Conservation (phyloP, 2,113 vertebrate species). For the Sander lucioperca region DNA sequence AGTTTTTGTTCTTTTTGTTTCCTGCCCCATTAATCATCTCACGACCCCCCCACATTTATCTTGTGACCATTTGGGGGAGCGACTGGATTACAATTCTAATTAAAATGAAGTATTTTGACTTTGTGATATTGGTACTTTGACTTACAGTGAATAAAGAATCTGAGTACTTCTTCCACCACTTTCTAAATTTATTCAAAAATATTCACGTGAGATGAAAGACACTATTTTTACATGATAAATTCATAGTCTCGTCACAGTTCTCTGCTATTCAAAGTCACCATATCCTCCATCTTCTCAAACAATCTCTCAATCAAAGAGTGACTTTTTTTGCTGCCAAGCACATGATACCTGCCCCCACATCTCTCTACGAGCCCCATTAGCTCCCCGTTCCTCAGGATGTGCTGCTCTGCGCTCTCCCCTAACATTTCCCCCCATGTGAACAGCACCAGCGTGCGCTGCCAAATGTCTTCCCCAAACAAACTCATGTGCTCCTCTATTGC, state of each 20-base stretch:
- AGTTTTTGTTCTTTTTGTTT: neutral
- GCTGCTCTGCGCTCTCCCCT: slow-evolving; percentile 77
- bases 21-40: neutral
- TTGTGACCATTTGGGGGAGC: too few species aligned
- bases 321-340: slow-evolving; percentile 63
- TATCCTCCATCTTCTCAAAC: slow-evolving; percentile 72
- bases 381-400: slow-evolving; percentile 77
- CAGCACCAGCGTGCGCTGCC: slow-evolving; percentile 74
- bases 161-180: neutral
- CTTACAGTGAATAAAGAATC: neutral
- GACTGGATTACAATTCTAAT: neutral
- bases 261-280: slow-evolving; percentile 54
- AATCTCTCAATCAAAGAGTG: slow-evolving; percentile 41
- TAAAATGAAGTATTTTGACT: neutral
- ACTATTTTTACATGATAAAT: neutral
- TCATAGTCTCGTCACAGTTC: neutral
- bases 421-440: slow-evolving; percentile 81
- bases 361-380: slow-evolving; percentile 68
- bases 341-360: slow-evolving; percentile 74
- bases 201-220: slow-evolving; percentile 8
- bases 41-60: neutral
- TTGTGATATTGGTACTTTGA: neutral
- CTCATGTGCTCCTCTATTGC: slow-evolving; percentile 67
- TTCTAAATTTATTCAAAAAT: slow-evolving; percentile 10
- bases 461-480: slow-evolving; percentile 61